Evolutionary conservation across 2,888 invertebrate species (phyloP), one percentile per base, ranked within the genome.

Genomic region (Drosophila dives): DNA sequence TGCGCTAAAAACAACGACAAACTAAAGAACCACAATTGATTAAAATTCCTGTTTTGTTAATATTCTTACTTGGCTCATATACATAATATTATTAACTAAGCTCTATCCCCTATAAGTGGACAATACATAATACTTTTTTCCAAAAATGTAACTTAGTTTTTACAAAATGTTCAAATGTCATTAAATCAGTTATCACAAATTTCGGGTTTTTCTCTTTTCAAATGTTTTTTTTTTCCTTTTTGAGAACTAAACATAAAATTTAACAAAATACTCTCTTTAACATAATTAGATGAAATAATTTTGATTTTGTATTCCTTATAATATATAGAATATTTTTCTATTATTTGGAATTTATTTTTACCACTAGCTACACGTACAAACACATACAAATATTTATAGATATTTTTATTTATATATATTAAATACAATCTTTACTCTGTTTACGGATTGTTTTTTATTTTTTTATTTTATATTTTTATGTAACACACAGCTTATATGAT

Each of bases 161-260:
- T 79, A 81, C 83, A 86, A 81, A 75, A 72, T 76, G 36, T 56
- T 63, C 51, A 45, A 73, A 72, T 77, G 64, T 64, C 54, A 71
- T 75, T 58, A 80, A 90, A 90, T 78, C 65, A 90, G 77, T 78
- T 91, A 91, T 91, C 91, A 91, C 91, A 91, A 81, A 83, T 80
- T 63, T 75, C 66, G 77, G 67, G 55, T 61, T 70, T 69, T 72
- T 38, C 59, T 54, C 61, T 64, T 64, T 51, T 26, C 8, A 51
- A 64, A 54, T 51, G 17, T 8, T 29, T 64, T 51, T 11, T 45
- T 63, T 48, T 32, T 54, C 11, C 1, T 11, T 59, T 60, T 50
- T 48, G 54, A 12, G 26, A 69, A 56, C 42, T 38, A 12, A 71
- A 59, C 36, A 36, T 51, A 20, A 65, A 56, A 23, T 38, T 40